phyloP scores from a whole-genome alignment of 2,113 vertebrate species.

The Nanorana parkeri region DNA sequence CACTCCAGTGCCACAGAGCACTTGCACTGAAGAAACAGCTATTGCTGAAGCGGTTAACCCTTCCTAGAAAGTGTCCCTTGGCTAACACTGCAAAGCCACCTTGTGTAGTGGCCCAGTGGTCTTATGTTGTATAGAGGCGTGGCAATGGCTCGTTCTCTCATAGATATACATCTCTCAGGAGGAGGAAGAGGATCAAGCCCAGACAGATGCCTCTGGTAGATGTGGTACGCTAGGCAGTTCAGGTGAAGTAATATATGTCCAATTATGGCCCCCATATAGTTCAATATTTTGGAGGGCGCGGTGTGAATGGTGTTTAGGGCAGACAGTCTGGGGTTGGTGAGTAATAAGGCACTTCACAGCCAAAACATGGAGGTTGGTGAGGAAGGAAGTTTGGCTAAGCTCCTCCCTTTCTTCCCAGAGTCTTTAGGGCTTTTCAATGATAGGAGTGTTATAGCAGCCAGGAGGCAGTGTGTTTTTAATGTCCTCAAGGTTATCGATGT shows the following conservation, averaged over 20 bases:
- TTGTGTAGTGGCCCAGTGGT: background rate
- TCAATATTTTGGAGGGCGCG: constrained; percentile 55
- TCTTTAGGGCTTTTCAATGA: constrained; percentile 85
- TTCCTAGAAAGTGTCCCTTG: constrained; percentile 33
- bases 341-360: constrained; percentile 76
- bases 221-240: constrained; percentile 1
- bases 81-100: constrained; percentile 30
- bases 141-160: background rate
- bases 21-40: background rate
- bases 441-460: constrained; percentile 95
- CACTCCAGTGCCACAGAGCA: constrained; percentile 40
- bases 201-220: constrained; percentile 37
- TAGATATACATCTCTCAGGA: constrained; percentile 4
- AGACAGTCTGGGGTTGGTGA: constrained; percentile 70
- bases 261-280: background rate
- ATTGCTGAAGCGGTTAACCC: constrained; percentile 43
- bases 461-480: constrained; percentile 92
- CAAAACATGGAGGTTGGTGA: constrained; percentile 58
- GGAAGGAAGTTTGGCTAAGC: constrained; percentile 50
- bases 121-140: constrained; percentile 7
- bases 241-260: constrained; percentile 54
- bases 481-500: constrained; percentile 93
- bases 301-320: constrained; percentile 55
- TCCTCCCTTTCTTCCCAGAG: constrained; percentile 57
- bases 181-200: background rate